Evolutionary conservation across 1,140 invertebrate genomes (phyloP), one percentile per base, ranked within the genome.

Genomic region (Cotesia typhae): DNA sequence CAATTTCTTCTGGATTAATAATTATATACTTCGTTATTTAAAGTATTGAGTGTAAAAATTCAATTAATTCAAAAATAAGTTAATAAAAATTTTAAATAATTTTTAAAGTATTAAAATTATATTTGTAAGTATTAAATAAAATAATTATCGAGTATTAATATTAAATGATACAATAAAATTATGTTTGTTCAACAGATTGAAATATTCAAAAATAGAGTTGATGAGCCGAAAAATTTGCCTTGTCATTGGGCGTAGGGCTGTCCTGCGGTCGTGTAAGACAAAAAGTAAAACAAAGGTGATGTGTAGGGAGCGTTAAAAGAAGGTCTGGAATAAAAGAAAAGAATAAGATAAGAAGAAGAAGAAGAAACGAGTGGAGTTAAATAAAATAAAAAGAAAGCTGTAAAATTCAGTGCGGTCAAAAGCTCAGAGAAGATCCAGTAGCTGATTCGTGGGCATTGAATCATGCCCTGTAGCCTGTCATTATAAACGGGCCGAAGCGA

Each of bases 401-500:
- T 57, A 35, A 14, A 55, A 59, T 55, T 4, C n/a, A 36, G 10
- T 55, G 3, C 36, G 38, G 55, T 28, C 6, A 14, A 55, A 55
- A 67, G 41, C 20, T 17, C 28, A 55, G 38, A 41, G 9, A 35
- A 72, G 71, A 72, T 72, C 65, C 71, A 66, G 71, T 72, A 72
- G 71, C 71, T 60, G 71, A 72, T 67, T 72, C 66, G 65, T 59
- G 57, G 37, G 55, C 65, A 67, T 72, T 72, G 71, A 38, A 65
- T 72, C 41, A 66, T 41, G 36, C 17, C 57, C 55, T 55, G 70
- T 41, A 60, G 53, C 70, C 65, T 72, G 71, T 72, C 65, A 72
- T 72, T 72, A 72, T 51, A 67, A 72, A 67, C 41, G 47, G 52
- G 71, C 71, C 71, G 71, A 67, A 67, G 55, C 65, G 63, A 72